Evolutionary conservation across 2,888 invertebrate genomes (phyloP), one percentile per base, ranked within the genome.

Genomic region (Anticlea derivata): DNA sequence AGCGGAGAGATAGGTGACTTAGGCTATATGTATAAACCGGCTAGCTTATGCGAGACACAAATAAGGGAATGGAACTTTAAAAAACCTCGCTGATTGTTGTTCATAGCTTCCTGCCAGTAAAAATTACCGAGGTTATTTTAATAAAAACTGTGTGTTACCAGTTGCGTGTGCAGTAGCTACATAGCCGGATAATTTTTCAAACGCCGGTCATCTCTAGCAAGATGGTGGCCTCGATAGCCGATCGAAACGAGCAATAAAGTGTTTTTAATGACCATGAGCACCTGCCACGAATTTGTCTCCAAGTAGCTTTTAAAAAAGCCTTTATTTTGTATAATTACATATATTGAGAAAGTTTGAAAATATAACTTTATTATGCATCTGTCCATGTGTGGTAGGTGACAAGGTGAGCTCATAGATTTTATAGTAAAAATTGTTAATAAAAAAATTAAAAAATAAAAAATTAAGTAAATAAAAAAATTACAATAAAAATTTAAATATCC

Each of bases 211-310:
- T 5, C 44, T 24, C 48, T 48, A 54, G 17, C 66, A 79, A 80
- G 79, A 82, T 79, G 78, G 77, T 73, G 37, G 66, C 50, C 52
- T 56, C 73, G 80, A 81, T 83, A 80, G 69, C 71, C 75, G 66
- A 75, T 73, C 76, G 57, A 62, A 67, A 68, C 67, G 65, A 62
- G 68, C 68, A 72, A 75, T 80, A 82, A 83, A 82, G 71, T 69
- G 69, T 76, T 71, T 78, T 77, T 83, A 83, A 87, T 81, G 80
- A 75, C 68, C 40, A 7, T 55, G 55, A 47, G 58, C 86, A 87
- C 85, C 86, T 87, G 87, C 86, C 34, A 38, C 61, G 57, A 66
- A 68, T 66, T 67, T 70, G 70, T 71, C 70, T 65, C 63, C 65
- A 57, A 63, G 48, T 61, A 57, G 56, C 41, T 35, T 27, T 11